Evolutionary conservation across 2,888 invertebrate species (phyloP), one percentile per base, ranked within the genome.

Genomic region (Calameuta pallipes): DNA sequence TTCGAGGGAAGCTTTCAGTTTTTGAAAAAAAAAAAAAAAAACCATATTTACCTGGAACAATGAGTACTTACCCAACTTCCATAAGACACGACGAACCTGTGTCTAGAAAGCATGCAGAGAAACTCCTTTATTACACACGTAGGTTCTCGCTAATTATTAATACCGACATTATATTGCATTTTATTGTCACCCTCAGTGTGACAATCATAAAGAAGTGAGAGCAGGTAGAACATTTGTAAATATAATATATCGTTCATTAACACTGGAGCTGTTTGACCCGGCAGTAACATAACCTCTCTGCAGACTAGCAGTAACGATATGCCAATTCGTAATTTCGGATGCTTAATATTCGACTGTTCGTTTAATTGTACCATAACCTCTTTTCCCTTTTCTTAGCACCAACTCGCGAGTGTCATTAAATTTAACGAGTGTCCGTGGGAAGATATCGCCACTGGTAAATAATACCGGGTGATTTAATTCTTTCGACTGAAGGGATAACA

Each of bases 81-180:
- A 56, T 56, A 78, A 82, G 80, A 81, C 79, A 79, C 81, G 79
- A 80, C 79, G 80, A 84, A 87, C 88, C 85, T 87, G 88, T 88
- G 88, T 84, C 87, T 90, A 90, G 90, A 90, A 90, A 90, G 90
- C 90, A 90, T 90, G 89, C 85, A 86, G 88, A 89, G 90, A 90
- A 89, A 90, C 89, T 88, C 79, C 82, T 85, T 85, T 83, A 85
- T 85, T 85, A 85, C 88, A 86, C 85, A 83, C 84, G 82, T 82
- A 82, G 82, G 80, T 15, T 56, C 41, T 56, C 9, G 41, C 23
- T 56, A 56, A 56, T 56, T 56, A 13, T 71, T 71, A 30, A 33
- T 71, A 34, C 31, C 71, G 71, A 71, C 71, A 71, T 71, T 71
- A 30, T 56, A 56, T 56, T 56, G 23, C 41, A 23, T 23, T 56